Percentiles rank a stretch among this genome's conserved stretches.
phyloP scores from a whole-genome alignment of 2,113 vertebrate genomes.

The Chloebia gouldiae region DNA sequence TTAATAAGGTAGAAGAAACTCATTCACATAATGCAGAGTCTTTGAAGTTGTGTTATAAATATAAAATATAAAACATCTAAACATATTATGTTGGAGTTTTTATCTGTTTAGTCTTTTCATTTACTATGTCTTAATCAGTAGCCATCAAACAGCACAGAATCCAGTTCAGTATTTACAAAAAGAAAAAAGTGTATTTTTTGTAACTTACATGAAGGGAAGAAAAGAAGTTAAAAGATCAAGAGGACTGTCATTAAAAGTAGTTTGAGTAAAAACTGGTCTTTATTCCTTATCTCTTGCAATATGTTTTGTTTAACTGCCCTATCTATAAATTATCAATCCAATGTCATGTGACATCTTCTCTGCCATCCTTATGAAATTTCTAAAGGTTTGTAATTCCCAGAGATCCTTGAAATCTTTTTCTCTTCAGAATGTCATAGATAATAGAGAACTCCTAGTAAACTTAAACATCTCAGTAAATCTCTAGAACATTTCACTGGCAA shows the following conservation, averaged over 20 bases:
- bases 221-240: not conserved
- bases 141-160: not conserved
- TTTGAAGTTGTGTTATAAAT: not conserved
- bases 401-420: not conserved
- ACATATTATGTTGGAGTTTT: accelerated
- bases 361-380: not conserved
- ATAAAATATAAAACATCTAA: not conserved
- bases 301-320: not conserved
- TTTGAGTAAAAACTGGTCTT: not conserved
- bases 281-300: not conserved
- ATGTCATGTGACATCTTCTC: not conserved
- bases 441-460: not conserved
- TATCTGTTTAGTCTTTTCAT: not conserved
- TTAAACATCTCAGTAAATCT: not conserved
- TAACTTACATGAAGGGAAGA: not conserved
- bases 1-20: not conserved
- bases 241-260: not conserved
- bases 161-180: not conserved
- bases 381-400: not conserved
- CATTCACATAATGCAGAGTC: not conserved
- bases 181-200: not conserved
- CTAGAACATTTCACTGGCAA: not conserved
- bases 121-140: not conserved
- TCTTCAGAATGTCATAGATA: not conserved
- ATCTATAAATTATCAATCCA: not conserved